Evolutionary conservation across 2,888 invertebrate genomes (phyloP), one percentile per base, ranked within the genome.

Genomic region (Hipparchia sbordonii): DNA sequence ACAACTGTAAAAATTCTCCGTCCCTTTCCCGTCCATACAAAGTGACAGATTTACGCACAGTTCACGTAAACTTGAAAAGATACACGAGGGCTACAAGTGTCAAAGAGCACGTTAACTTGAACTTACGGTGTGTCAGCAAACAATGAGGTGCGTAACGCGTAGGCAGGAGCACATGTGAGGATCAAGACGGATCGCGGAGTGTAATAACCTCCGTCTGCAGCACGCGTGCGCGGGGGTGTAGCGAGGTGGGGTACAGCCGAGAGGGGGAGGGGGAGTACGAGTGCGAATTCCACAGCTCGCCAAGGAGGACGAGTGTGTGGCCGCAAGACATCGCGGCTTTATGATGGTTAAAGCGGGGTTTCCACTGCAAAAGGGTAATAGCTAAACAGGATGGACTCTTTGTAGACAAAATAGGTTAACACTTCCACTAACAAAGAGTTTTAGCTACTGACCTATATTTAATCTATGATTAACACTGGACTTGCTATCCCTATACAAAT

Each of bases 201-300:
- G 89, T 89, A 91, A 87, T 90, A 90, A 91, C 91, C 91, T 87
- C 88, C 76, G 81, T 80, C 79, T 81, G 82, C 83, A 78, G 77
- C 78, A 78, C 80, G 82, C 82, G 83, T 81, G 82, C 81, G 83
- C 80, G 81, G 70, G 77, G 76, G 77, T 71, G 60, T 33, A 62
- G 72, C 70, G 72, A 63, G 73, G 77, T 73, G 72, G 65, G 76
- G 67, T 65, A 67, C 73, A 56, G 74, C 73, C 69, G 70, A 67
- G 74, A 77, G 72, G 72, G 72, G 72, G 77, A 13, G 23, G 13
- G 13, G 33, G 33, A 33, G 77, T 76, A 72, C 72, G 77, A 79
- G 80, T 82, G 83, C 82, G 80, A 87, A 88, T 87, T 87, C 87
- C 85, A 81, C 79, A 73, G 78, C 79, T 78, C 79, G 82, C 83